Conservation (phyloP, 2,888 invertebrate genomes). For the Callyntrura sp. region DNA sequence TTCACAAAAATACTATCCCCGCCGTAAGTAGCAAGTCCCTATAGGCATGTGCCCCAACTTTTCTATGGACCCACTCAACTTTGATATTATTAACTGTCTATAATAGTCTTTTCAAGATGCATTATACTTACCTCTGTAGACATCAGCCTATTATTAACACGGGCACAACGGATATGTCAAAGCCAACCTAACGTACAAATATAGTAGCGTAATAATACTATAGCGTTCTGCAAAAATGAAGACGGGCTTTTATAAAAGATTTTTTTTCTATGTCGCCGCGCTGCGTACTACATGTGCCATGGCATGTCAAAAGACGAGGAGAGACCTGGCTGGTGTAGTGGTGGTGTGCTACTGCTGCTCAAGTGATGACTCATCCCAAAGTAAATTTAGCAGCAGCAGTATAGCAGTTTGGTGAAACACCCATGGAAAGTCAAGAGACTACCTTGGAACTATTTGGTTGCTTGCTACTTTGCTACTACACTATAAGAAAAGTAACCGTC, state of each 20-base stretch:
- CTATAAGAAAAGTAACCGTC: neutral
- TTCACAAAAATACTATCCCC: neutral
- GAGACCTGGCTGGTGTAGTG: slow-evolving; percentile 64
- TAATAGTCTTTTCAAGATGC: neutral
- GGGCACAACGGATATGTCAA: slow-evolving; percentile 34
- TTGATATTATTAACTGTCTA: neutral
- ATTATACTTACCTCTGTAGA: slow-evolving; percentile 31
- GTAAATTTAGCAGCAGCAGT: slow-evolving; percentile 82
- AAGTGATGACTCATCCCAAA: slow-evolving; percentile 81
- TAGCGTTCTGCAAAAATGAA: neutral
- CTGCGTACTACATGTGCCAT: slow-evolving; percentile 71
- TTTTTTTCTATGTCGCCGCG: slow-evolving; percentile 67
- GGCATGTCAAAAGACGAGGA: slow-evolving; percentile 68
- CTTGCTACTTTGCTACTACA: neutral
- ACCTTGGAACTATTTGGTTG: slow-evolving; percentile 73
- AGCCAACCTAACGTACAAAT: neutral
- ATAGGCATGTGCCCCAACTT: neutral
- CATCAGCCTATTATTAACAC: slow-evolving; percentile 3
- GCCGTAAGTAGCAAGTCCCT: no score
- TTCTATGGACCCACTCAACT: slow-evolving; percentile 5
- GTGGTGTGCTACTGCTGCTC: slow-evolving; percentile 41
- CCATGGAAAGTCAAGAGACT: slow-evolving; percentile 80
- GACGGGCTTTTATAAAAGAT: slow-evolving; percentile 30
- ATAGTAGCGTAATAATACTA: neutral
- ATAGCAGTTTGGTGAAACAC: slow-evolving; percentile 62